These are phyloP conservation scores for Corbicula japonica DNA, from an alignment of 2,888 invertebrate species.

Conservation along the genomic window DNA sequence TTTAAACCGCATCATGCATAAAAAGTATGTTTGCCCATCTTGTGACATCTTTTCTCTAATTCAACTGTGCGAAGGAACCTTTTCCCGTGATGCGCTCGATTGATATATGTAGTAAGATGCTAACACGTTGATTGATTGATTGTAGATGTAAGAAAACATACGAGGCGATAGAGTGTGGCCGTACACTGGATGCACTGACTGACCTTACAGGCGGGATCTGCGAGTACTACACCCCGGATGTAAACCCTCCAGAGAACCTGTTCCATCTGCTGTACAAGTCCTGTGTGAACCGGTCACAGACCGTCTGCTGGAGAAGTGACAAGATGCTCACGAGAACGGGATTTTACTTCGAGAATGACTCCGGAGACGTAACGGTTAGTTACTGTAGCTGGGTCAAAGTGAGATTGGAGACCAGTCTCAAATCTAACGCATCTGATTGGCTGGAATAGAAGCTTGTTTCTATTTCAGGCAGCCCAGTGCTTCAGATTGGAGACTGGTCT, in stretches of 20 bases:
- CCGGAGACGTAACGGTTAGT: constrained; percentile 28
- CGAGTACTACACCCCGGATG: constrained; percentile 81
- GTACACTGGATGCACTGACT: constrained; percentile 80
- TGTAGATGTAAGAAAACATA: constrained; percentile 83
- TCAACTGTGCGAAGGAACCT: background rate
- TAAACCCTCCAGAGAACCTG: constrained; percentile 78
- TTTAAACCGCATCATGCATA: too few relatives aligned
- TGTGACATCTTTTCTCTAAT: too few relatives aligned
- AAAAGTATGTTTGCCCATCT: too few relatives aligned
- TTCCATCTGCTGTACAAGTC: constrained; percentile 83
- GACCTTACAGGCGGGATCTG: constrained; percentile 83
- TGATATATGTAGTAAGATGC: background rate
- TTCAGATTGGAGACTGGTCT: too few relatives aligned
- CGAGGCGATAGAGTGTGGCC: constrained; percentile 82
- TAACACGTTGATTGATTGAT: too few relatives aligned
- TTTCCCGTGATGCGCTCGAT: background rate
- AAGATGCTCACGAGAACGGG: constrained; percentile 78
- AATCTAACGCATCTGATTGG: too few relatives aligned
- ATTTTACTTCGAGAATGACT: constrained; percentile 58
- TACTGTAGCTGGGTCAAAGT: background rate
- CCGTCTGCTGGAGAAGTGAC: constrained; percentile 82
- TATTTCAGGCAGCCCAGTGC: too few relatives aligned
- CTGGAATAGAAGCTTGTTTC: too few relatives aligned
- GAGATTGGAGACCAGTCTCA: too few relatives aligned
- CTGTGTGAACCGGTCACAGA: constrained; percentile 74